Conservation (phyloP, 2,113 vertebrate species). For the Oryzias curvinotus region DNA sequence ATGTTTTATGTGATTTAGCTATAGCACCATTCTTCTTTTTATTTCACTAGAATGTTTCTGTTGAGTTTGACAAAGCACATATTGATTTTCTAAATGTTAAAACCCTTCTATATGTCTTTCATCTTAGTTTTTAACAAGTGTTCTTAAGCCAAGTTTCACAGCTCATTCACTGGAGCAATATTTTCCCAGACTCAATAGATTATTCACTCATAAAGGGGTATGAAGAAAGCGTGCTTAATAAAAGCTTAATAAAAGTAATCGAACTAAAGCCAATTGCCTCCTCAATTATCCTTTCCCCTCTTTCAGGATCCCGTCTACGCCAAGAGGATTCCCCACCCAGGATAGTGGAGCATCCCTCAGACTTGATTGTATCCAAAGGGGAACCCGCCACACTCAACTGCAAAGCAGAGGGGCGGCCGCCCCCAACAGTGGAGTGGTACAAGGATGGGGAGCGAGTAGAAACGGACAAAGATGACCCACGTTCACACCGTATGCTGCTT, state of each 20-base stretch:
- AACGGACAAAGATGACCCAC: slow-evolving; percentile 93
- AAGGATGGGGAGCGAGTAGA: slow-evolving; percentile 97
- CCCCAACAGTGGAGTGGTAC: slow-evolving; percentile 97
- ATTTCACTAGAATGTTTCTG: not conserved
- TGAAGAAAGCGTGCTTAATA: not conserved
- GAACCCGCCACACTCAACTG: slow-evolving; percentile 98
- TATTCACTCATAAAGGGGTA: not conserved
- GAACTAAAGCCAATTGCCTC: not conserved
- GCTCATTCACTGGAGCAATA: not conserved
- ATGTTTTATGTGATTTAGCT: not conserved
- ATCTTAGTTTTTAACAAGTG: not conserved
- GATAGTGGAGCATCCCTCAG: slow-evolving; percentile 97
- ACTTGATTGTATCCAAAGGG: slow-evolving; percentile 97
- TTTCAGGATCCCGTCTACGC: slow-evolving; percentile 93
- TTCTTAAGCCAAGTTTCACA: not conserved
- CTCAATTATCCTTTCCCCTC: slow-evolving; percentile 8
- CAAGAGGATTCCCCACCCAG: slow-evolving; percentile 97
- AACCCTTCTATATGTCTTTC: not conserved
- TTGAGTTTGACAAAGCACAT: not conserved
- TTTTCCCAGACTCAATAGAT: not conserved
- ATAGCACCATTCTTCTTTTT: not conserved
- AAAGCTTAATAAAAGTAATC: slow-evolving; percentile 1
- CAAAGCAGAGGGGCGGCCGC: slow-evolving; percentile 95
- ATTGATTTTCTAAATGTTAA: not conserved
- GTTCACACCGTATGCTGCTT: slow-evolving; percentile 97